Base-by-base conservation (phyloP, 2,888 invertebrate species). In the Ptilodon capucinus region DNA sequence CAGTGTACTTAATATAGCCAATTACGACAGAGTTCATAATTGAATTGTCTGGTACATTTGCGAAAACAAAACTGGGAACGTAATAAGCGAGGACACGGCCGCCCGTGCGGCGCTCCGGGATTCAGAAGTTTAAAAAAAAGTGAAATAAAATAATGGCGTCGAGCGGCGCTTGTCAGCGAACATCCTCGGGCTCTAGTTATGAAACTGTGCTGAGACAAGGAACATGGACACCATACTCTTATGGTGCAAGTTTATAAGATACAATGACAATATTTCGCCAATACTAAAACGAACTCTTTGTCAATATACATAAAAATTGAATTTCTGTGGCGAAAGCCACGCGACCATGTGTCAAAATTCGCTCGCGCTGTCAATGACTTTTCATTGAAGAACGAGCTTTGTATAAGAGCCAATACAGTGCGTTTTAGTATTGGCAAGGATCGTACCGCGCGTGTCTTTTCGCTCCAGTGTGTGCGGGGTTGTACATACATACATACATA, bases 161-260 rank as follows among this genome's bases (percentile, higher is more conserved):
- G 60, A 64, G 64, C 53, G 62, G 57, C 41, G 59, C 65, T 74
- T 76, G 77, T 73, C 74, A 59, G 69, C 60, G 57, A 52, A 57
- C 52, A 67, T 64, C 65, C 67, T 60, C 61, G 46, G 65, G 65
- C 62, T 54, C 64, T 60, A 68, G 72, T 72, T 74, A 72, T 69
- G 63, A 74, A 76, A 74, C 62, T 68, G 62, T 68, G 60, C 54
- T 45, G 60, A 62, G 63, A 66, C 62, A 66, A 65, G 58, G 54
- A 64, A 68, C 61, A 62, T 55, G 64, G 64, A 71, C 65, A 62
- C 59, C 56, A 50, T 40, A n/a, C 42, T 55, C 49, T 48, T 43
- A 36, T 42, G 44, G 49, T 14, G 8, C 25, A 61, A 65, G 40
- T 16, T 32, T 5, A 40, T 36, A 48, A 9, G 23, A 44, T 7